These are phyloP conservation scores for Ispidina picta DNA, from an alignment of 2,797 vertebrate genomes.

Conservation along the genomic window DNA sequence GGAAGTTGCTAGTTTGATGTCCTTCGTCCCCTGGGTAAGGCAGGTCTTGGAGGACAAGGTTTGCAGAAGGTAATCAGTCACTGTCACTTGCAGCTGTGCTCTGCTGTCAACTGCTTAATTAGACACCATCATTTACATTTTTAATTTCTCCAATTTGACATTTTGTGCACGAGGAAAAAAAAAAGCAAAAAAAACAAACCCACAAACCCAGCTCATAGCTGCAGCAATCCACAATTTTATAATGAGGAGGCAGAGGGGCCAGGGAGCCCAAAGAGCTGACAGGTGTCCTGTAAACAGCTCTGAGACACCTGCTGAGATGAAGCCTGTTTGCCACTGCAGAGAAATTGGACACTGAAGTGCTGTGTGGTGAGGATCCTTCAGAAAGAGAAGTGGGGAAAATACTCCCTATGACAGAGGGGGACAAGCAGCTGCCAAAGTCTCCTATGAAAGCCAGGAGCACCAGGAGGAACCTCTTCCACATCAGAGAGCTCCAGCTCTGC, in stretches of 20 bases:
- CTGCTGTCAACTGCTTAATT: constrained; percentile 93
- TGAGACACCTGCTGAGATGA: constrained; percentile 28
- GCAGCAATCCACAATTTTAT: constrained; percentile 70
- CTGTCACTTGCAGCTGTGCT: constrained; percentile 92
- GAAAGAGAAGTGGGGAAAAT: constrained; percentile 15
- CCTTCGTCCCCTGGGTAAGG: constrained; percentile 43
- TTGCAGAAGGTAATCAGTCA: constrained; percentile 90
- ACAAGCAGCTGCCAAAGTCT: not conserved
- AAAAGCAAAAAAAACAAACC: not conserved
- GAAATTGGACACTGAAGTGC: constrained; percentile 17
- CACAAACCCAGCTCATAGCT: constrained; percentile 1
- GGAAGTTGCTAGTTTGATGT: constrained; percentile 40
- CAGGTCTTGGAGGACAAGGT: constrained; percentile 71
- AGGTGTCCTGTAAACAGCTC: constrained; percentile 60
- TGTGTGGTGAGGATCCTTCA: not conserved
- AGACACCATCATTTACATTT: constrained; percentile 94
- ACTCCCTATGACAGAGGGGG: not conserved
- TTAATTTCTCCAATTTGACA: constrained; percentile 90
- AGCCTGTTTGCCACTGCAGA: constrained; percentile 17
- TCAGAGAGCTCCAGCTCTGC: not conserved
- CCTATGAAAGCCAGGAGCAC: not conserved
- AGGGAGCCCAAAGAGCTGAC: constrained; percentile 60
- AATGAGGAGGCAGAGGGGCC: constrained; percentile 74
- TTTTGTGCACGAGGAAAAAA: constrained; percentile 76
- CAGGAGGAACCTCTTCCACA: not conserved